These are phyloP conservation scores for Scytalopus superciliaris DNA, from an alignment of 2,113 vertebrate genomes.

Conservation along the genomic window DNA sequence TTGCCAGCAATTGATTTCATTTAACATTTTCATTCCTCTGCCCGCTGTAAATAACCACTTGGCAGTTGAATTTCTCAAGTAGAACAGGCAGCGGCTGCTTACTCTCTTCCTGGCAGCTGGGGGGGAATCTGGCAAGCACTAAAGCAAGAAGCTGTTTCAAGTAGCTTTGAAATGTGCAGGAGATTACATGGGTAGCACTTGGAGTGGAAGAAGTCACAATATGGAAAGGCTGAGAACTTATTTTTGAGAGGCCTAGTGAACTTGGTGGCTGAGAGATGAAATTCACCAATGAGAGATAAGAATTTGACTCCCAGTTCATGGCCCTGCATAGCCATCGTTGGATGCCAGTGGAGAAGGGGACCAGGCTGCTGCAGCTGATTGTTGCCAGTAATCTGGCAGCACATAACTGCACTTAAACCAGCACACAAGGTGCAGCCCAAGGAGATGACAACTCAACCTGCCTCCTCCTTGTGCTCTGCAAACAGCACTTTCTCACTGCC, in stretches of 20 bases:
- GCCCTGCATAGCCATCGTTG: neutral
- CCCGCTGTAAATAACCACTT: constrained; percentile 66
- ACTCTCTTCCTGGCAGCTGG: constrained; percentile 64
- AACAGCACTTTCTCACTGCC: neutral
- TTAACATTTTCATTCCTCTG: constrained; percentile 70
- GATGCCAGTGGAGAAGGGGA: neutral
- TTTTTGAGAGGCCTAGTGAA: neutral
- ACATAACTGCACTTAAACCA: neutral
- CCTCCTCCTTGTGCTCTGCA: neutral
- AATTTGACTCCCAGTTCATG: neutral
- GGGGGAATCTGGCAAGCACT: constrained; percentile 55
- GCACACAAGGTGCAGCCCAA: neutral
- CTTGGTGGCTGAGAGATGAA: neutral
- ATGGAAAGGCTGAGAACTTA: constrained; percentile 3
- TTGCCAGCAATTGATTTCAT: constrained; percentile 67
- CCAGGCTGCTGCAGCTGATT: neutral
- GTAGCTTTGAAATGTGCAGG: constrained; percentile 37
- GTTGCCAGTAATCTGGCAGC: neutral
- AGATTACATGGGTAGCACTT: constrained; percentile 31
- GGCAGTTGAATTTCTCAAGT: constrained; percentile 64
- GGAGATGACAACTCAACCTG: neutral
- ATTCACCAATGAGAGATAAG: neutral
- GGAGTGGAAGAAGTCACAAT: constrained; percentile 38
- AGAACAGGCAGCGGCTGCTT: constrained; percentile 63
- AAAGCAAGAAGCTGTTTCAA: constrained; percentile 63